phyloP scores from a whole-genome alignment of 2,113 vertebrate species.

The Illadopsis cleaveri region DNA sequence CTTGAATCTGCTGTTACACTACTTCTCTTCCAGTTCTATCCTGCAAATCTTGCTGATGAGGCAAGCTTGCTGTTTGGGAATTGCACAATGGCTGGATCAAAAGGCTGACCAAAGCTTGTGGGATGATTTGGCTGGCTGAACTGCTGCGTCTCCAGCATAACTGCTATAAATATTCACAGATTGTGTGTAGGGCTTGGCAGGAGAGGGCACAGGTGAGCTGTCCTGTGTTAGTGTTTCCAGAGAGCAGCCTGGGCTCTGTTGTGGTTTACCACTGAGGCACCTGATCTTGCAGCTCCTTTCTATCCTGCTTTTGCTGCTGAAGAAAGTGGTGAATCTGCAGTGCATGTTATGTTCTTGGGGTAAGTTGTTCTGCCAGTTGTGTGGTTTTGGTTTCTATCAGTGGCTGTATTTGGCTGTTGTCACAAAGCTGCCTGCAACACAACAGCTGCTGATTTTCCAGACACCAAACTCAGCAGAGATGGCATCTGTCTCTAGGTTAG shows the following conservation, averaged over 20 bases:
- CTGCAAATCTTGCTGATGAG: neutral
- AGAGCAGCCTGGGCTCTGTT: neutral
- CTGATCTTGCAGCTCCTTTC: neutral
- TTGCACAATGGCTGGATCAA: neutral
- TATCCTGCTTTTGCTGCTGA: neutral
- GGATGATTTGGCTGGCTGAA: neutral
- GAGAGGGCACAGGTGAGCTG: neutral
- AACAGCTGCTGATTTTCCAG: neutral
- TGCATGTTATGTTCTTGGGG: fast-evolving
- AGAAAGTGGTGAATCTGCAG: neutral
- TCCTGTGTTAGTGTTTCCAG: neutral
- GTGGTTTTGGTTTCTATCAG: neutral
- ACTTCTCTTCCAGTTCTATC: neutral
- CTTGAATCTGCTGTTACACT: neutral
- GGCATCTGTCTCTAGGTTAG: neutral
- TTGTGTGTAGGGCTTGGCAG: neutral
- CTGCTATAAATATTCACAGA: neutral
- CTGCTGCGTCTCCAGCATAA: neutral
- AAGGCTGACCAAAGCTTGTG: neutral
- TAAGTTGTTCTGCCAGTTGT: neutral
- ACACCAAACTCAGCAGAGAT: neutral
- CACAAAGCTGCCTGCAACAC: neutral
- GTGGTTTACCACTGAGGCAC: neutral
- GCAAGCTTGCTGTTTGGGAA: neutral
- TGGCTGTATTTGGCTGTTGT: neutral